phyloP scores from a whole-genome alignment of 2,888 invertebrate genomes.

The Coleophora deauratella region DNA sequence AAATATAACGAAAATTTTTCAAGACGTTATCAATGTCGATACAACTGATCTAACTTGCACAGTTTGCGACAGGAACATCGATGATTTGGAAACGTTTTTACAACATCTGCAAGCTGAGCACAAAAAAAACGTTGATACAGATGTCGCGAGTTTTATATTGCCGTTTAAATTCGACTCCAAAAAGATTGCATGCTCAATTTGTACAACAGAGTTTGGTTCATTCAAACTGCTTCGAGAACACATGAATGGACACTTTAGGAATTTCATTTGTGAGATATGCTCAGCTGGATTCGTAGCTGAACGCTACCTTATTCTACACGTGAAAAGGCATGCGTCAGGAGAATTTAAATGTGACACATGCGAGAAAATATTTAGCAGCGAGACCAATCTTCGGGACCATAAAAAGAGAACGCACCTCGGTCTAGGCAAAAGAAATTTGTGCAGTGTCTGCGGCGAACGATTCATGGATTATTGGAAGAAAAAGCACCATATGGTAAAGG shows the following conservation, averaged over 20 bases:
- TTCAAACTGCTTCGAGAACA: slow-evolving; percentile 27
- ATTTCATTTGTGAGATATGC: slow-evolving; percentile 31
- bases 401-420: slow-evolving; percentile 20
- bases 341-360: slow-evolving; percentile 40
- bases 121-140: slow-evolving; percentile 20
- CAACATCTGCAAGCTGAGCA: slow-evolving; percentile 16
- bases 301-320: slow-evolving; percentile 15
- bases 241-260: slow-evolving; percentile 37
- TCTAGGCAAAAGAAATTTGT: slow-evolving; percentile 20
- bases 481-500: slow-evolving; percentile 22
- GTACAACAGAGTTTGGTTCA: slow-evolving; percentile 14
- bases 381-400: slow-evolving; percentile 43
- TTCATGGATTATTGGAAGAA: slow-evolving; percentile 30
- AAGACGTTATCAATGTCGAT: slow-evolving; percentile 34
- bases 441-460: slow-evolving; percentile 29
- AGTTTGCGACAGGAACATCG: slow-evolving; percentile 4
- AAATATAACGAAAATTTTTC: too few species aligned
- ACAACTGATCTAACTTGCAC: slow-evolving; percentile 22
- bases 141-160: slow-evolving; percentile 29
- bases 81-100: slow-evolving; percentile 6
- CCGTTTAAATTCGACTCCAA: slow-evolving; percentile 31
- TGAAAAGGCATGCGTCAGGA: slow-evolving; percentile 27
- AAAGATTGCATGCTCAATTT: slow-evolving; percentile 20
- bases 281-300: slow-evolving; percentile 30
- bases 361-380: slow-evolving; percentile 43